Conservation (phyloP, 2,113 vertebrate species). For the Lampris incognitus region DNA sequence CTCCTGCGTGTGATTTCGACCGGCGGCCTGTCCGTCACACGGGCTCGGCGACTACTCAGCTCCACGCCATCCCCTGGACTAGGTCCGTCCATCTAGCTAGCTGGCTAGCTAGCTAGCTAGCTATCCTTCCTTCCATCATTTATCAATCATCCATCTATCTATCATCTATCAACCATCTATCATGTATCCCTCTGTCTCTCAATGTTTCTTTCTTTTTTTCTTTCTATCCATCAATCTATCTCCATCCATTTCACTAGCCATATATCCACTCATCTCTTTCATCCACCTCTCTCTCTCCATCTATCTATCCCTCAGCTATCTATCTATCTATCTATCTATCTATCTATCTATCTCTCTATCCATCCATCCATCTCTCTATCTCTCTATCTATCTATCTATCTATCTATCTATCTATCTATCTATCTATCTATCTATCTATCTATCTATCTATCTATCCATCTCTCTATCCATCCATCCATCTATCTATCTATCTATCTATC, state of each 20-base stretch:
- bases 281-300: not conserved
- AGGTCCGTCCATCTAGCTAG: not conserved
- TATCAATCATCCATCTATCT: slow-evolving; percentile 43
- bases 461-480: slow-evolving; percentile 43
- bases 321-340: slow-evolving; percentile 44
- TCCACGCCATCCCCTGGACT: slow-evolving; percentile 22
- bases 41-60: slow-evolving; percentile 30
- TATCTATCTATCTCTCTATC: slow-evolving; percentile 32
- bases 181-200: no score
- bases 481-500: slow-evolving; percentile 50
- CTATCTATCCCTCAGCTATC: slow-evolving; percentile 15
- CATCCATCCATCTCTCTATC: no score
- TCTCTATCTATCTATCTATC: slow-evolving; percentile 1
- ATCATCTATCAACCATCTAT: slow-evolving; percentile 43
- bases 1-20: slow-evolving; percentile 53
- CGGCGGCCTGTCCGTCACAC: slow-evolving; percentile 58
- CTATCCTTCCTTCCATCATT: slow-evolving; percentile 8
- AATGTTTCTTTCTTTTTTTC: no score
- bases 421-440: not conserved
- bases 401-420: slow-evolving; percentile 22
- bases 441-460: slow-evolving; percentile 8
- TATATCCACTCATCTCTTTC: slow-evolving; percentile 30
- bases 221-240: slow-evolving; percentile 2
- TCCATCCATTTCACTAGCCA: not conserved
- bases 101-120: slow-evolving; percentile 14